These are phyloP conservation scores for Cisticola juncidis DNA, from an alignment of 2,113 vertebrate species.

Conservation along the genomic window DNA sequence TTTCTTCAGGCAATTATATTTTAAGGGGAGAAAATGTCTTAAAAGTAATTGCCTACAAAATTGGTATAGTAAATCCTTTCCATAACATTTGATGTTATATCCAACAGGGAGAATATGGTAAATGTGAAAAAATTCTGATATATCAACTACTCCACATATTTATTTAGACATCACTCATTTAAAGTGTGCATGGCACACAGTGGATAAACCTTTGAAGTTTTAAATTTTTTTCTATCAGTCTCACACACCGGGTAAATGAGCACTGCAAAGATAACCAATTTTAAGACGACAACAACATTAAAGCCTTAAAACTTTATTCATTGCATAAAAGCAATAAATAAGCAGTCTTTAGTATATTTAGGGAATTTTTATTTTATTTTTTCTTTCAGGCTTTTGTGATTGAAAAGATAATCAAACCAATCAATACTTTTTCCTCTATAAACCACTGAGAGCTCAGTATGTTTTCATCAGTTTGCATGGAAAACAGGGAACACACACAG, in stretches of 20 bases:
- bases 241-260: neutral
- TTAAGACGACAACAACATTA: neutral
- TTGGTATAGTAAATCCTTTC: slow-evolving; percentile 6
- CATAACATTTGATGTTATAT: neutral
- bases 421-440: neutral
- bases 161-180: slow-evolving; percentile 13
- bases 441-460: neutral
- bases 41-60: slow-evolving; percentile 31
- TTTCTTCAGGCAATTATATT: slow-evolving; percentile 34
- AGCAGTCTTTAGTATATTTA: neutral
- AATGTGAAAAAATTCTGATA: neutral
- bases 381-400: neutral
- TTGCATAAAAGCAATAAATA: neutral
- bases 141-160: neutral
- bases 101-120: neutral
- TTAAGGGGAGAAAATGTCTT: slow-evolving; percentile 26
- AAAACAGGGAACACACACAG: neutral
- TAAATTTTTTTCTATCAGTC: neutral
- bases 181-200: neutral
- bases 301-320: neutral
- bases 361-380: neutral
- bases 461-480: neutral
- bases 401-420: neutral
- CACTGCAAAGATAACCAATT: neutral
- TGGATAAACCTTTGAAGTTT: neutral